phyloP scores from a whole-genome alignment of 2,888 invertebrate species.

The Disparrhopalites patrizii region DNA sequence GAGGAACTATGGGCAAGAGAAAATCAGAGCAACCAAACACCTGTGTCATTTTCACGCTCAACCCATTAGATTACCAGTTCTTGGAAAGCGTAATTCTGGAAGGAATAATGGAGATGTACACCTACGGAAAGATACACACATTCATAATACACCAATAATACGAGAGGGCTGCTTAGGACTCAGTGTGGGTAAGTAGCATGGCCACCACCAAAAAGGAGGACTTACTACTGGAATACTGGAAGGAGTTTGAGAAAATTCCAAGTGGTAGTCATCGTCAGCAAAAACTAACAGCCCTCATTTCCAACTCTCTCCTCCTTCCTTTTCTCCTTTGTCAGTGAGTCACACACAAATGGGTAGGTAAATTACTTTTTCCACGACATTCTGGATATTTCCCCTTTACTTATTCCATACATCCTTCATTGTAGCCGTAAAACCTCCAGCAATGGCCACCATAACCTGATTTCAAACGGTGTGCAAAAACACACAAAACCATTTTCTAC shows the following conservation, averaged over 20 bases:
- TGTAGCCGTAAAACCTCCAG: slow-evolving; percentile 4
- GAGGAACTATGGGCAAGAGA: neutral
- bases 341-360: slow-evolving; percentile 1
- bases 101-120: neutral
- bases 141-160: too few relatives aligned
- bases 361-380: slow-evolving; percentile 20
- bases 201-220: too few relatives aligned
- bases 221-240: too few relatives aligned
- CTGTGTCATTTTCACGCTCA: slow-evolving; percentile 12
- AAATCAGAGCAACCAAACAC: slow-evolving; percentile 22
- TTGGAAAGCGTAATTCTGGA: neutral
- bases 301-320: slow-evolving; percentile 18
- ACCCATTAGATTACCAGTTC: slow-evolving; percentile 1
- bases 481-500: too few relatives aligned
- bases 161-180: too few relatives aligned
- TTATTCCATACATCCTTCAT: slow-evolving; percentile 14
- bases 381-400: slow-evolving; percentile 18
- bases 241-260: too few relatives aligned
- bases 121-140: too few relatives aligned
- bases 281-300: slow-evolving; percentile 16
- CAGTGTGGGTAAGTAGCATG: too few relatives aligned
- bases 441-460: slow-evolving; percentile 9
- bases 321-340: slow-evolving; percentile 2
- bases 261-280: slow-evolving; percentile 1
- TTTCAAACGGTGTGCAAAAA: too few relatives aligned